A percentile compares a stretch with the other conserved stretches of the same genome.
These are phyloP conservation scores for Struthidea cinerea DNA, from an alignment of 2,113 vertebrate species.

Conservation along the genomic window DNA sequence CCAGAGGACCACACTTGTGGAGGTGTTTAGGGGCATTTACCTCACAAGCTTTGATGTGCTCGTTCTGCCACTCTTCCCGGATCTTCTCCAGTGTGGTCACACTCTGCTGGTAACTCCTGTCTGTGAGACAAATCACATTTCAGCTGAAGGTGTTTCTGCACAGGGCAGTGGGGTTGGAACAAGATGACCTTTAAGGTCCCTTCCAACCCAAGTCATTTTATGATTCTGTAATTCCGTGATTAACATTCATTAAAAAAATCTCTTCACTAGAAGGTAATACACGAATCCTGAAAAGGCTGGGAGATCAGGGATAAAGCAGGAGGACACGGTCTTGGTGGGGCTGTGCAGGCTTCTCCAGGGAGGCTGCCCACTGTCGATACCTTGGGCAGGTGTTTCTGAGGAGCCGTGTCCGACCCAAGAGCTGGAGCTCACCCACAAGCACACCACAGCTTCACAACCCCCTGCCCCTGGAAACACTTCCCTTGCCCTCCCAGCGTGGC, in stretches of 20 bases:
- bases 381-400: fast-evolving
- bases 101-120: conserved; percentile 80
- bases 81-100: conserved; percentile 75
- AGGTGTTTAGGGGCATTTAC: conserved; percentile 44
- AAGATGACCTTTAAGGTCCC: background rate
- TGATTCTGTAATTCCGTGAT: background rate
- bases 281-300: background rate
- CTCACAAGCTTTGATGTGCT: conserved; percentile 86
- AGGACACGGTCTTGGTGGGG: background rate
- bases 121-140: conserved; percentile 46
- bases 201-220: background rate
- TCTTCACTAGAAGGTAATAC: background rate
- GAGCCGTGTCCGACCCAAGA: background rate
- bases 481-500: fast-evolving
- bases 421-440: background rate
- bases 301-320: background rate
- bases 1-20: fast-evolving
- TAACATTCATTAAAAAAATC: background rate
- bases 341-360: background rate
- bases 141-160: background rate
- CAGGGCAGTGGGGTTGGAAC: background rate
- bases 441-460: fast-evolving
- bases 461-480: fast-evolving
- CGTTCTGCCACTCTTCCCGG: conserved; percentile 87
- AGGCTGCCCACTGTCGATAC: fast-evolving